These are phyloP conservation scores for Tipula unca DNA, from an alignment of 2,888 invertebrate genomes.

Conservation along the genomic window DNA sequence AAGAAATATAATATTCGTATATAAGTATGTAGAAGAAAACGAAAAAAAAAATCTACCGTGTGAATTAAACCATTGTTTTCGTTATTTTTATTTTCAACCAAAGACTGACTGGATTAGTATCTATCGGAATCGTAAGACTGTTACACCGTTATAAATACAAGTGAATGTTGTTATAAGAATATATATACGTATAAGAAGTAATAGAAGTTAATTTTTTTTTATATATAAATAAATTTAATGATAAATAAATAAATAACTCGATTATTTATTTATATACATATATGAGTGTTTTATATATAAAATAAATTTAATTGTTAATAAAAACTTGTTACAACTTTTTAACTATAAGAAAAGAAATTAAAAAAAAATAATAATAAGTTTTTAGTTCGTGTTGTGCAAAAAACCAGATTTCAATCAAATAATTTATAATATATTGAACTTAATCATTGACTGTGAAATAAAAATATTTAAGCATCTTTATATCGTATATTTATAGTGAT, in stretches of 20 bases:
- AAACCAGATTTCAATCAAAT: background rate
- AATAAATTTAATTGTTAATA: background rate
- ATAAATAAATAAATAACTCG: background rate
- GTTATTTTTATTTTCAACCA: background rate
- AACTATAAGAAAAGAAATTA: background rate
- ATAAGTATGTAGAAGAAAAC: background rate
- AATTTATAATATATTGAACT: conserved; percentile 9
- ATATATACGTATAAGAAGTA: too few species aligned
- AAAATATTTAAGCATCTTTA: background rate
- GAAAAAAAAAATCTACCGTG: conserved; percentile 16
- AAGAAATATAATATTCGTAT: background rate
- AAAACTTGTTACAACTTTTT: background rate
- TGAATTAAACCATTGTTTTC: conserved; percentile 18
- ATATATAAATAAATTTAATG: background rate
- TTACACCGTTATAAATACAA: conserved; percentile 17
- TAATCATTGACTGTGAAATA: conserved; percentile 19
- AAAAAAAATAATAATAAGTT: background rate
- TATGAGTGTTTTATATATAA: background rate
- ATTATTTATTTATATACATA: background rate
- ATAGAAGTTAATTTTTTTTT: background rate
- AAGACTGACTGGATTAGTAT: conserved; percentile 24
- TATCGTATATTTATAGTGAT: background rate
- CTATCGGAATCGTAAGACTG: conserved; percentile 19
- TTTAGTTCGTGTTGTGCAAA: background rate
- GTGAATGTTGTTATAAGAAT: too few species aligned